phyloP scores from a whole-genome alignment of 1,140 invertebrate genomes.

The Homarus americanus region DNA sequence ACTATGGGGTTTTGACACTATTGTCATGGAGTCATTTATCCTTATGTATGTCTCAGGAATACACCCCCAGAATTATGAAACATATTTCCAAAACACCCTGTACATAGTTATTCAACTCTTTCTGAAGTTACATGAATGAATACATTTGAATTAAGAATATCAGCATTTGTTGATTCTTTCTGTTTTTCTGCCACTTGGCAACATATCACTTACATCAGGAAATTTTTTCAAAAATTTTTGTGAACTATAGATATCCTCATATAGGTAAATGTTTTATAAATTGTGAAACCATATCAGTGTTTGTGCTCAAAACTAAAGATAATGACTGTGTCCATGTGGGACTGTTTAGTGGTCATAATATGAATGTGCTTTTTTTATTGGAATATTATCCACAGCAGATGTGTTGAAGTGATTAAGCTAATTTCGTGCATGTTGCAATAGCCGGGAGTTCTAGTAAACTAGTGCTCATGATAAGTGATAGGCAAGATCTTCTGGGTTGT shows the following conservation, averaged over 20 bases:
- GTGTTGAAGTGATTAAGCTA: neutral
- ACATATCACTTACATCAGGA: neutral
- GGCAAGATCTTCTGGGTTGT: neutral
- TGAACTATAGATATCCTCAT: neutral
- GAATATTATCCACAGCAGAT: neutral
- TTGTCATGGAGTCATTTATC: no score
- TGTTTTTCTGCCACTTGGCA: neutral
- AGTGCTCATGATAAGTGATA: neutral
- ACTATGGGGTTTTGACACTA: no score
- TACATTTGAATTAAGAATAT: neutral
- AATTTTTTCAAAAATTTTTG: neutral
- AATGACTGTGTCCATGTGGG: neutral
- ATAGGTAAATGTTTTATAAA: neutral
- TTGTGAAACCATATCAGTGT: neutral
- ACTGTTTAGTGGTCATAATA: neutral
- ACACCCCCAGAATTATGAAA: no score
- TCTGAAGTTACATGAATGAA: neutral
- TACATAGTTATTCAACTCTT: neutral
- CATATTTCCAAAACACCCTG: no score
- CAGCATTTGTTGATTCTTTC: neutral
- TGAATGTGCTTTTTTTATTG: neutral
- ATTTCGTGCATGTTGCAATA: neutral
- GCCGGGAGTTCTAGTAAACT: neutral
- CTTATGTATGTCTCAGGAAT: no score
- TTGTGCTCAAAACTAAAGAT: neutral